Evolutionary conservation across 2,113 vertebrate genomes (phyloP), one percentile per base, ranked within the genome.

Genomic region (Indri indri): DNA sequence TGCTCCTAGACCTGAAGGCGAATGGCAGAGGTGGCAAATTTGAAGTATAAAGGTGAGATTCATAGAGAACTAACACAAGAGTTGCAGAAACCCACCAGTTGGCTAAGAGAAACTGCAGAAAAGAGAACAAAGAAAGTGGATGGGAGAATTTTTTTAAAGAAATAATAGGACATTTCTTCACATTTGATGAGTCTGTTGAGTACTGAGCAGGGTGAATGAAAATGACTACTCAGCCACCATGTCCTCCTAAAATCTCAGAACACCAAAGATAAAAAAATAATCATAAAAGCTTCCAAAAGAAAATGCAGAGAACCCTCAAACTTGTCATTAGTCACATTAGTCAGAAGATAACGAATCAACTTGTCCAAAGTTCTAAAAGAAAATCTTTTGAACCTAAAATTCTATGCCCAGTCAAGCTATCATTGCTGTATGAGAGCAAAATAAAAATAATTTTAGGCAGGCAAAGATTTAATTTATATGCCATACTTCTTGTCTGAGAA

Each of bases 371-470:
- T 85, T 63, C 23, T 73, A 70, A 18, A 6, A 52, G 86, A 73
- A 68, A 57, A n/a, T 22, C 30, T n/a, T 82, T 73, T 70, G 20
- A 96, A 79, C n/a, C 8, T 85, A 70, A 57, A 79, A 93, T 74
- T 91, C 86, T 76, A 76, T 76, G 37, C 16, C 34, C 34, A 84
- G 50, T 34, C 70, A 89, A 88, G 57, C 22, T 77, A 50, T 30
- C 57, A 59, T 13, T 88, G 32, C 50, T 50, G 45, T 61, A 9
- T 66, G 8, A 91, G n/a, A 88, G 10, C 37, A 97, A 91, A 90
- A 84, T 73, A 92, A 90, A 92, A 94, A 63, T 76, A 91, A 65
- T 96, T 93, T 70, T 30, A 82, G 16, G 70, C 20, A 47, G 23
- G 22, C 37, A 63, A 66, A 93, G 25, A 45, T 10, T 40, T 30